A percentile compares a stretch with the other conserved stretches of the same genome.
These are phyloP conservation scores for Tuberolachnus salignus DNA, from an alignment of 2,888 invertebrate genomes.

Conservation along the genomic window DNA sequence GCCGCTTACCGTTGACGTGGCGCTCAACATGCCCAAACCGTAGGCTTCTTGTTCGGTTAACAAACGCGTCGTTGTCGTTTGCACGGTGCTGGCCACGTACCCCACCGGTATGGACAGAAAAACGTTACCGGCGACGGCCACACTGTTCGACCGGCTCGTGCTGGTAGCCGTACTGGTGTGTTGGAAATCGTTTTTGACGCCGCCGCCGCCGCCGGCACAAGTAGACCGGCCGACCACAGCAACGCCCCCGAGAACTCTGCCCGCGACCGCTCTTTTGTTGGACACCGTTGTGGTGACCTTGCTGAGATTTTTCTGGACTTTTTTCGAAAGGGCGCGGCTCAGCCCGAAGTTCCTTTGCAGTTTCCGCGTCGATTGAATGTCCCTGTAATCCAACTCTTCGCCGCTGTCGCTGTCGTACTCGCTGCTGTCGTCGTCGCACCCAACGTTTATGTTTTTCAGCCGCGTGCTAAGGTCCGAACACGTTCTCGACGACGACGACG, in stretches of 20 bases:
- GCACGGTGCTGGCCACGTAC: constrained; percentile 16
- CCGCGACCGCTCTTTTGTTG: background rate
- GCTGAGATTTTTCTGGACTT: background rate
- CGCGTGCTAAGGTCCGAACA: background rate
- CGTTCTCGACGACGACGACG: background rate
- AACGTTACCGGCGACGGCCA: constrained; percentile 13
- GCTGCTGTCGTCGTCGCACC: constrained; percentile 8
- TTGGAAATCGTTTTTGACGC: too few relatives aligned
- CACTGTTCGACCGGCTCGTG: background rate
- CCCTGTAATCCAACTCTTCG: constrained; percentile 33
- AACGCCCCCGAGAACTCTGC: background rate
- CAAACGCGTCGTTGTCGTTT: constrained; percentile 13
- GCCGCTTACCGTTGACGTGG: background rate
- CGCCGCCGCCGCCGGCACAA: too few relatives aligned
- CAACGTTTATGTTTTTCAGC: background rate
- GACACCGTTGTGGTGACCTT: background rate
- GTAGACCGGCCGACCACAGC: too few relatives aligned
- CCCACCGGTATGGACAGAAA: constrained; percentile 18
- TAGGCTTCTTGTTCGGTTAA: constrained; percentile 28
- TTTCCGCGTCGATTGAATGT: constrained; percentile 7
- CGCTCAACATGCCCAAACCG: constrained; percentile 18
- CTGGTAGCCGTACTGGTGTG: background rate
- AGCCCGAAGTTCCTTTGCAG: background rate
- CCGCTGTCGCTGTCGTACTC: constrained; percentile 18
- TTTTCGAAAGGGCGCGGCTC: constrained; percentile 10